Evolutionary conservation across 2,113 vertebrate genomes (phyloP), one percentile per base, ranked within the genome.

Genomic region (Tauraco erythrolophus): DNA sequence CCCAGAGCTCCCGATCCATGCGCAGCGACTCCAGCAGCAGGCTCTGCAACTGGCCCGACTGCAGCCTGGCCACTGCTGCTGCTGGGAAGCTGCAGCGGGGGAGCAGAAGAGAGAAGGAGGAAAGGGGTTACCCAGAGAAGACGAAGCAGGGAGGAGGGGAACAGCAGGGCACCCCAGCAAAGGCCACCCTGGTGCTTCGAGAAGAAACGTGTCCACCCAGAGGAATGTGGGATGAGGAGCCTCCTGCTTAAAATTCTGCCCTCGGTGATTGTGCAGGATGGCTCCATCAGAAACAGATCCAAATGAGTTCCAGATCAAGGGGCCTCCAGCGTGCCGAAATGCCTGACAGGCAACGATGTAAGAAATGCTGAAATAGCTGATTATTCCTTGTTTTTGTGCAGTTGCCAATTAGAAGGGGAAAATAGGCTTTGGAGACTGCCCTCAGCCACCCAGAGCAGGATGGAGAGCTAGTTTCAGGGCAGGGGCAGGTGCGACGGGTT

Each of bases 1-100:
- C 96, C 99, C 99, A 99, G 96, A 99, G 98, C 94, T 98, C 98
- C 14, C 31, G 96, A 97, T 99, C 99, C 43, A 94, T 43, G 53
- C 85, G 98, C 43, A 99, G 98, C 0, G 99, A 99, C 66, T 68
- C 96, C 46, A 99, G 97, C 87, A 99, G 98, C 95, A 98, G 97
- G 82, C 83, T 98, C 95, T 98, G 97, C 89, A 99, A 97, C 56
- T 99, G 99, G 66, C 99, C 99, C 0, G 99, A 99, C 57, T 11
- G 90, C 23, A 99, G 98, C 9, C 95, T 93, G 19, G 97, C 98
- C 97, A 99, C 97, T 0, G 98, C 98, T 1, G 61, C 94, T 10
- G 98, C 98, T 0, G 99, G 99, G 96, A 99, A 99, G 97, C 99
- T 99, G 97, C 48, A 74, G 33, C 1, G 5, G 25, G 35, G 43